Base-by-base conservation (phyloP, 2,113 vertebrate species). In the Cynoglossus semilaevis region DNA sequence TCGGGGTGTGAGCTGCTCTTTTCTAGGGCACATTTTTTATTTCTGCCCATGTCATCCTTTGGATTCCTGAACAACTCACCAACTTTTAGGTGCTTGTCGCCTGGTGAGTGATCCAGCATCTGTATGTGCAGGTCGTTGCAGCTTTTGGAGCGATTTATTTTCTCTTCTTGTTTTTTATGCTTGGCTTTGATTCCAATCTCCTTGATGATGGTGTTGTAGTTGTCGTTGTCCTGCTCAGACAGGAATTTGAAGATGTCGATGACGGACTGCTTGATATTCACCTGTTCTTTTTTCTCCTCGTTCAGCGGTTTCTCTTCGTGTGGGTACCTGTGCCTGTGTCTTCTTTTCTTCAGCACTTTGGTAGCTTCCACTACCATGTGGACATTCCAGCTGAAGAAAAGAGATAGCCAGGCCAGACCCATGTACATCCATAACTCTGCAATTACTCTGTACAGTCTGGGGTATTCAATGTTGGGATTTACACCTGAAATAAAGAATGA, bases 311-410 rank as follows among this genome's bases (percentile, higher is more conserved):
- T 89, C 14, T 85, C 87, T 17, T 91, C 83, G n/a, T 89, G 80
- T 15, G 89, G 83, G 19, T 88, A 85, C 67, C 89, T 92, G 55
- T 94, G 89, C 81, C 88, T 91, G 58, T 93, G 92, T 44, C 94
- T 90, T 68, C 95, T 87, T 84, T 95, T 97, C 88, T 94, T 98
- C 2, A 99, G 90, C 61, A 96, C 95, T 82, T 98, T 96, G 84
- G 96, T 94, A 35, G 96, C 96, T 65, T 95, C 88, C 38, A 98
- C 96, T 18, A 99, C 97, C 97, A 99, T 99, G 90, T 96, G 92
- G 67, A 99, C 97, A 0, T 99, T 99, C 97, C 97, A 99, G 82
- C 96, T 98, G 76, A 99, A 94, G 78, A 99, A 98, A 12, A 98
- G 91, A 14, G 96, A 98, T 57, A 99, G 91, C 97, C 97, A 99